Evolutionary conservation across 2,888 invertebrate species (phyloP).

Genomic region (Teleiodes luculella): DNA sequence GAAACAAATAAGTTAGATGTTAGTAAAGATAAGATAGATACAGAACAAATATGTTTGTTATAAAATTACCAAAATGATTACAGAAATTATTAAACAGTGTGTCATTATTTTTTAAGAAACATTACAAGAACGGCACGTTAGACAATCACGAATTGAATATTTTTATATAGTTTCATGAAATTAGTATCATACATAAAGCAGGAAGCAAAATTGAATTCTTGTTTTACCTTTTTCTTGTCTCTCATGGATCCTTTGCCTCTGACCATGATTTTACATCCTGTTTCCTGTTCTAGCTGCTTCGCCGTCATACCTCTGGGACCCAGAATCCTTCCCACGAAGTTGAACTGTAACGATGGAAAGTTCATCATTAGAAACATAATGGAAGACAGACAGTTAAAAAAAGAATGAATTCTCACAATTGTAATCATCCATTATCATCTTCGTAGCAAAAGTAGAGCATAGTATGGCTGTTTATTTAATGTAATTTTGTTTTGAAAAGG

Average conservation of each 20-base stretch:
- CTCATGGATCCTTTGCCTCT: slow-evolving; percentile 99
- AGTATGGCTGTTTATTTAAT: too few relatives aligned
- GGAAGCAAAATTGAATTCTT: background rate
- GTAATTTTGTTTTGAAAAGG: too few relatives aligned
- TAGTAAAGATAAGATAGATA: background rate
- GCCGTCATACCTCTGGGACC: slow-evolving; percentile 99
- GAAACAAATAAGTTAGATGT: slow-evolving; percentile 23
- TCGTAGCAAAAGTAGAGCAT: too few relatives aligned
- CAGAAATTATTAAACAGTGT: too few relatives aligned
- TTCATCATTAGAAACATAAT: slow-evolving; percentile 2
- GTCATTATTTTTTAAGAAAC: too few relatives aligned
- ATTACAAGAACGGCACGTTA: too few relatives aligned
- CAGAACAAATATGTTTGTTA: too few relatives aligned
- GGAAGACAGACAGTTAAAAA: background rate
- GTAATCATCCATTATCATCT: background rate
- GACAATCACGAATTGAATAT: too few relatives aligned
- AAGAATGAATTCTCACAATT: slow-evolving; percentile 4
- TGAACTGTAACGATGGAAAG: slow-evolving; percentile 89
- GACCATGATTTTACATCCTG: slow-evolving; percentile 99
- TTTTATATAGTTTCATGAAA: too few relatives aligned
- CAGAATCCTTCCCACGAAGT: slow-evolving; percentile 99
- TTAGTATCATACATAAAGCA: background rate
- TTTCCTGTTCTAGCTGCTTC: slow-evolving; percentile 99
- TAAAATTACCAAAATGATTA: too few relatives aligned
- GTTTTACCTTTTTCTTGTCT: slow-evolving; percentile 97